Evolutionary conservation across 2,797 vertebrate species (phyloP), one percentile per base, ranked within the genome.

Genomic region (Lacerta agilis): DNA sequence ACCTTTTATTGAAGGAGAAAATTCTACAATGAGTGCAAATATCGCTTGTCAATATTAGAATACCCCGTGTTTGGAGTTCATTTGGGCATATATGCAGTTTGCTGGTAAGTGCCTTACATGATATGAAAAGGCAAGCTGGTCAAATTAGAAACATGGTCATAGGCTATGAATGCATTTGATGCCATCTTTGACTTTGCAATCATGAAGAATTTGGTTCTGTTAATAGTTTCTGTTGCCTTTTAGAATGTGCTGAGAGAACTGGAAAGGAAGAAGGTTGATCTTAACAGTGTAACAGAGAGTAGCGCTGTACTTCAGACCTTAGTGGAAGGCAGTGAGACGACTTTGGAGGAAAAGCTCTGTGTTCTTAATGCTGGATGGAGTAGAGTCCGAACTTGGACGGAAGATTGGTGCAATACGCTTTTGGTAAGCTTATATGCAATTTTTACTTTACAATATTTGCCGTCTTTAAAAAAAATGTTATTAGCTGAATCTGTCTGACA

Each of bases 171-270:
- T 58, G 64, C 43, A 71, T 43, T 88, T 17, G 36, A 25, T 76
- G 18, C 13, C 7, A 7, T 67, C 8, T 41, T 49, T 41, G 43
- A 25, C 25, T 84, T 61, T 79, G 49, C 29, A 25, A 38, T 55
- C 27, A 3, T 83, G 61, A 69, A 55, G 61, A 67, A 27, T 36
- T 73, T 89, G 86, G 73, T 85, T 29, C 69, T 91, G 10, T 80
- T 90, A 90, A 93, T 88, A 58, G 72, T 75, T 92, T 23, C n/a
- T 94, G 71, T 92, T 92, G 58, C 11, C n/a, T 95, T 95, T 91
- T 96, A 99, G 99, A 98, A 96, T 88, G 94, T 99, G 87, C 96
- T 99, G 92, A 98, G 99, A 94, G 98, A 99, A 92, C 96, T 98
- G 0, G 99, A 99, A 92, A 97, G 96, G 84, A 98, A 96, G 90